Evolutionary conservation across 1,140 invertebrate species (phyloP).

Genomic region (Bombus turneri): DNA sequence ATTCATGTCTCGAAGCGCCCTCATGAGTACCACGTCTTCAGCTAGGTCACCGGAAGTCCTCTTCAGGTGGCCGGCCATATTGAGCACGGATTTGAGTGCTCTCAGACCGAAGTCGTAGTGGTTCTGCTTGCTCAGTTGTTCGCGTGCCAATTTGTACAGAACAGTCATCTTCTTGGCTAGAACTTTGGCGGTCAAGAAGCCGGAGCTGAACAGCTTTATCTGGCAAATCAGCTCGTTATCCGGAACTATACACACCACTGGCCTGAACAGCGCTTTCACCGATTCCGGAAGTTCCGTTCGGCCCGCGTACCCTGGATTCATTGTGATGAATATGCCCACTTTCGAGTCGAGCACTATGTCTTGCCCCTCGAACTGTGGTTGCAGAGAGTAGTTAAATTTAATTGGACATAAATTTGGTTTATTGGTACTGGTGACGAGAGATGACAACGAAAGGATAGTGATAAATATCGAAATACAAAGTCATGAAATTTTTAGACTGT

Average conservation of each 20-base stretch:
- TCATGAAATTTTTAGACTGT: no score
- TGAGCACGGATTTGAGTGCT: slow-evolving; percentile 92
- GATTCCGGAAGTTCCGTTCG: slow-evolving; percentile 95
- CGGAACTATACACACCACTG: slow-evolving; percentile 94
- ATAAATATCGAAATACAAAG: no score
- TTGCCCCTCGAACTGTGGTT: slow-evolving; percentile 89
- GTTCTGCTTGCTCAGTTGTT: slow-evolving; percentile 94
- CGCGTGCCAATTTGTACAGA: slow-evolving; percentile 91
- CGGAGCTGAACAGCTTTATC: slow-evolving; percentile 95
- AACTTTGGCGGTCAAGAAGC: slow-evolving; percentile 92
- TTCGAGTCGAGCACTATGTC: slow-evolving; percentile 92
- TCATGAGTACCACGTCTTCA: slow-evolving; percentile 94
- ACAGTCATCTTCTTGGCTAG: slow-evolving; percentile 97
- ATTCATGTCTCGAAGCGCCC: slow-evolving; percentile 95
- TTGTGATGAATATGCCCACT: slow-evolving; percentile 96
- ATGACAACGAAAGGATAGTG: no score
- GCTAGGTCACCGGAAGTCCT: slow-evolving; percentile 88
- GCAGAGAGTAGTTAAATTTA: not conserved
- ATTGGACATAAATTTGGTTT: not conserved
- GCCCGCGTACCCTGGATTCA: slow-evolving; percentile 96
- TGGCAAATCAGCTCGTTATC: slow-evolving; percentile 95
- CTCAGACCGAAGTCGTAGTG: slow-evolving; percentile 97
- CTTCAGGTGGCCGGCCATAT: slow-evolving; percentile 94
- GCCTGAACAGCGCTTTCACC: slow-evolving; percentile 94
- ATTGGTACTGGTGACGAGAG: not conserved